Base-by-base conservation (phyloP, 2,113 vertebrate genomes). In the Poeciliopsis turrubarensis region DNA sequence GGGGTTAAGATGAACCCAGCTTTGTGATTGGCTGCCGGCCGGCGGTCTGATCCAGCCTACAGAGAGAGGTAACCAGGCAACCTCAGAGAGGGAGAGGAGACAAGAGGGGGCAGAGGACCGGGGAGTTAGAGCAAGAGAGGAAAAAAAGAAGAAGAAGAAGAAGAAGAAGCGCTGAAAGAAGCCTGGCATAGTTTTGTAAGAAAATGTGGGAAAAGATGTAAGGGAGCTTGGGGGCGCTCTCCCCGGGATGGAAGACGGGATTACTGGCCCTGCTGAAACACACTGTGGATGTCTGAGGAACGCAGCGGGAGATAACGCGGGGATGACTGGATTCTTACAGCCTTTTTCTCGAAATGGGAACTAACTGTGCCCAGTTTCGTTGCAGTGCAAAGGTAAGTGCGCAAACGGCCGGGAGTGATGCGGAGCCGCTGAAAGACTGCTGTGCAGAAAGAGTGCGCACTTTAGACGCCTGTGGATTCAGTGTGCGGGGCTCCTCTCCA, bases 51-150 rank as follows among this genome's bases (percentile, higher is more conserved):
- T 89, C 86, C 91, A 90, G 90, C 90, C 92, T 91, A 88, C 89
- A 93, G 92, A 93, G 91, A 92, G 95, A 94, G 93, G 95, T 95
- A 95, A 95, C 94, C 91, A 95, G 95, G 95, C 95, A 95, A 95
- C 95, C 94, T 95, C 93, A 92, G 89, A 88, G 85, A 89, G 84
- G 79, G 81, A 88, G 87, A 84, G 86, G 73, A 83, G 79, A 86
- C 68, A 79, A 77, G 85, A 70, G 81, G 29, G 88, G 77, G 78
- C 78, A 68, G 32, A 68, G 72, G 63, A 79, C 81, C 76, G 83
- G 84, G 84, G 83, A 37, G 51, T 69, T 63, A 80, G 60, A 71
- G 79, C 84, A 65, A 79, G 44, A 82, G 72, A 51, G 70, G 73
- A 66, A 70, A 69, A 70, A 71, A 29, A 29, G 29, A 29, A 29